These are phyloP conservation scores for Callyntrura guangdongensis DNA, from an alignment of 2,888 invertebrate genomes.

Conservation along the genomic window DNA sequence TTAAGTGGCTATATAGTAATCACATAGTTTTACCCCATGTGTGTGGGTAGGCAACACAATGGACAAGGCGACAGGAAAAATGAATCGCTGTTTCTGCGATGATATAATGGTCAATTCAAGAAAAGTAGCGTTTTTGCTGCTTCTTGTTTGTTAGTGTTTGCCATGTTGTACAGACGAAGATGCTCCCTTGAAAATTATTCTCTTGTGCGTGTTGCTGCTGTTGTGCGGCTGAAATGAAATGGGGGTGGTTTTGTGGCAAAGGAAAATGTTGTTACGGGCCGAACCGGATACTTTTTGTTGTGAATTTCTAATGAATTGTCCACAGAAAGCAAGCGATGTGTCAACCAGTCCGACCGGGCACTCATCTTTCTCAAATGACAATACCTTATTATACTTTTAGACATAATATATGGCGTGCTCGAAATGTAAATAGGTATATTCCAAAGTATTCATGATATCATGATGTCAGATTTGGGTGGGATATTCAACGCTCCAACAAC, in stretches of 20 bases:
- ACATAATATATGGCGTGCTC: not conserved
- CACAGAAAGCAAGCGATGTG: constrained; percentile 46
- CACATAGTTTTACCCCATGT: not conserved
- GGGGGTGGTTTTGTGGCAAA: constrained; percentile 67
- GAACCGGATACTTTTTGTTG: constrained; percentile 77
- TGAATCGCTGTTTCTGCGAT: constrained; percentile 27
- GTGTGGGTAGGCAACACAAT: not conserved
- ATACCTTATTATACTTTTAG: not conserved
- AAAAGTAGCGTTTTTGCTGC: constrained; percentile 24
- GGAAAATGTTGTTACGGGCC: constrained; percentile 62
- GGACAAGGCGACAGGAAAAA: not conserved
- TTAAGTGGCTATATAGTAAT: not conserved
- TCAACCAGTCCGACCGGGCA: constrained; percentile 63
- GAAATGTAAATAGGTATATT: not conserved
- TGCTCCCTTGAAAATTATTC: constrained; percentile 40
- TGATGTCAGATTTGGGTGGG: not conserved
- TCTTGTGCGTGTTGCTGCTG: constrained; percentile 1
- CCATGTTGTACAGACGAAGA: not conserved
- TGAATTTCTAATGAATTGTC: constrained; percentile 72
- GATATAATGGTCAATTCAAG: not conserved
- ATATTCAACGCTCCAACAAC: not conserved
- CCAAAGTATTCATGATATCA: constrained; percentile 8
- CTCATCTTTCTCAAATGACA: constrained; percentile 36
- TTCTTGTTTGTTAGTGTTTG: constrained; percentile 18
- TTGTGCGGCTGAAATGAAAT: constrained; percentile 64